Evolutionary conservation across 2,113 vertebrate species (phyloP).

Genomic region (Amphiprion percula): DNA sequence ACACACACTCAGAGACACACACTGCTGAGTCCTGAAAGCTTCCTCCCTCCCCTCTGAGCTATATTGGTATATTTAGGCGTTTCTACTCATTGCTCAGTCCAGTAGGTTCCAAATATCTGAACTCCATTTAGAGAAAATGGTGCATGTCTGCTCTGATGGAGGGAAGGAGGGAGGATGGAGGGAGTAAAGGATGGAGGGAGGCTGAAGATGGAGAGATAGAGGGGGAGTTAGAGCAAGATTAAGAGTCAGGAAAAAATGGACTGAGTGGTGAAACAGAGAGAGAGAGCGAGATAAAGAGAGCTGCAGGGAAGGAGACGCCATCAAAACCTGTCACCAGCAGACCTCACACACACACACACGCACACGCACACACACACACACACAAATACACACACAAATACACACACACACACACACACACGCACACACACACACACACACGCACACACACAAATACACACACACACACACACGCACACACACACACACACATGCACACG

Average conservation of each 20-base stretch:
- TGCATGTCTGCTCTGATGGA: conserved; percentile 65
- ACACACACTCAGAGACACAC: not conserved
- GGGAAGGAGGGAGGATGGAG: not conserved
- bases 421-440: conserved; percentile 15
- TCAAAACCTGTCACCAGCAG: conserved; percentile 49
- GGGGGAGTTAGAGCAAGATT: conserved; percentile 56
- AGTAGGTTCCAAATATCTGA: conserved; percentile 79
- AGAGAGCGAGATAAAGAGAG: conserved; percentile 45
- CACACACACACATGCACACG: too few species aligned
- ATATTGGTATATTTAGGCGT: conserved; percentile 62
- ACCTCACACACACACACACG: not conserved
- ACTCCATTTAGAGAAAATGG: conserved; percentile 76
- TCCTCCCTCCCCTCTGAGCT: not conserved
- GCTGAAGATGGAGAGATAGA: conserved; percentile 61
- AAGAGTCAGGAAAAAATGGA: conserved; percentile 38
- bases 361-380: too few species aligned
- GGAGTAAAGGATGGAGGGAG: not conserved
- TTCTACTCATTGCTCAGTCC: conserved; percentile 73
- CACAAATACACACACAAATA: not conserved
- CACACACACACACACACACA: not conserved
- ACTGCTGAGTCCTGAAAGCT: conserved; percentile 38
- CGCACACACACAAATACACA: not conserved
- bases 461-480: conserved; percentile 4
- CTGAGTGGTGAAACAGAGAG: conserved; percentile 37
- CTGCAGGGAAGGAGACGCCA: conserved; percentile 50